phyloP scores from a whole-genome alignment of 2,888 invertebrate species.

The Agriotes lineatus region DNA sequence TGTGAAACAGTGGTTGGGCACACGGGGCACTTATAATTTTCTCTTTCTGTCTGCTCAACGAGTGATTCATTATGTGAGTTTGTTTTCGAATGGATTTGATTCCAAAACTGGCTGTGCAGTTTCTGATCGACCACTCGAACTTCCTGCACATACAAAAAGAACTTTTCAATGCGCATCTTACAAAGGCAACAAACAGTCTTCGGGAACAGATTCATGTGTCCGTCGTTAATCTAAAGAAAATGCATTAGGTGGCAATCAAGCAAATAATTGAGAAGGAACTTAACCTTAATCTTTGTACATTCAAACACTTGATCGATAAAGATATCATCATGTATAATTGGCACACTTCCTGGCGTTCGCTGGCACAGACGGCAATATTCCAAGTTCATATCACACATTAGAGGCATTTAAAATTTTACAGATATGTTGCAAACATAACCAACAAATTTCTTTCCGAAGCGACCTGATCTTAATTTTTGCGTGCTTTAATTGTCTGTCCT shows the following conservation, averaged over 20 bases:
- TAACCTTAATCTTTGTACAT: slow-evolving; percentile 47
- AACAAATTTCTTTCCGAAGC: too few relatives aligned
- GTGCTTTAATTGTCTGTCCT: too few relatives aligned
- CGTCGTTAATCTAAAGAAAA: slow-evolving; percentile 46
- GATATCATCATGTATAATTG: too few relatives aligned
- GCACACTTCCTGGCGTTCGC: too few relatives aligned
- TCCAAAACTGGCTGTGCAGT: slow-evolving; percentile 35
- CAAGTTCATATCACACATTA: too few relatives aligned
- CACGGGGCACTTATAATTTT: slow-evolving; percentile 11
- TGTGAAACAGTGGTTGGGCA: slow-evolving; percentile 9
- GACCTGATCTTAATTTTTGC: too few relatives aligned
- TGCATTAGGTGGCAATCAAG: not conserved
- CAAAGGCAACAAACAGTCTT: slow-evolving; percentile 49
- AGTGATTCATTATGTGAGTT: not conserved
- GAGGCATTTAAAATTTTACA: too few relatives aligned
- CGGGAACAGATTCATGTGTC: slow-evolving; percentile 46
- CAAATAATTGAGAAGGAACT: not conserved
- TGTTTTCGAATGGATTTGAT: not conserved
- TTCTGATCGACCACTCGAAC: slow-evolving; percentile 47
- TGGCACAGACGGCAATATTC: too few relatives aligned
- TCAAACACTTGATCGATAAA: slow-evolving; percentile 47
- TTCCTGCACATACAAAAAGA: slow-evolving; percentile 46
- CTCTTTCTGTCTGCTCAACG: too few relatives aligned
- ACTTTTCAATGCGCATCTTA: slow-evolving; percentile 47
- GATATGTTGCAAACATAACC: too few relatives aligned